These are phyloP conservation scores for Pheosia tremula DNA, from an alignment of 2,888 invertebrate species.

Conservation along the genomic window DNA sequence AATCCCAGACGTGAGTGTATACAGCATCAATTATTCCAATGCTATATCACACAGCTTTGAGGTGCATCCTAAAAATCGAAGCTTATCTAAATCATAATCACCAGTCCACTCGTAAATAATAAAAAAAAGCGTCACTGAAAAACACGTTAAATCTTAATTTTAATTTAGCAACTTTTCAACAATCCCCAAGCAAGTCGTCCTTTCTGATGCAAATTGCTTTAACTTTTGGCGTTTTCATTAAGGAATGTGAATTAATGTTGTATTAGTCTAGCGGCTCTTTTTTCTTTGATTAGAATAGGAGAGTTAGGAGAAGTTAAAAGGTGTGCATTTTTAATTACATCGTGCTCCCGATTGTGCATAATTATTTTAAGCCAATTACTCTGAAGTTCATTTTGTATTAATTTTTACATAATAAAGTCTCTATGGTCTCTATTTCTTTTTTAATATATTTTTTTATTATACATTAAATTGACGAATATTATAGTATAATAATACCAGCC, in stretches of 20 bases:
- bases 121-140: conserved; percentile 44
- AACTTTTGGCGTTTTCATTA: conserved; percentile 67
- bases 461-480: no score
- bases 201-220: conserved; percentile 69
- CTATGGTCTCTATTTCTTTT: no score
- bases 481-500: no score
- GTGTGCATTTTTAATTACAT: conserved; percentile 17
- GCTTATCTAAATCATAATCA: conserved; percentile 18
- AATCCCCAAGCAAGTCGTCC: conserved; percentile 48
- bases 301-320: conserved; percentile 22
- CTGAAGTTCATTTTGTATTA: no score
- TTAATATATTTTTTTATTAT: no score
- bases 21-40: no score
- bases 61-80: no score
- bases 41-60: no score
- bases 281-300: conserved; percentile 47
- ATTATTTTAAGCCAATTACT: background rate
- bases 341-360: background rate
- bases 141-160: conserved; percentile 72
- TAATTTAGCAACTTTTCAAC: conserved; percentile 62
- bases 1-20: no score
- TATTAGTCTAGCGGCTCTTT: conserved; percentile 38
- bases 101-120: conserved; percentile 37
- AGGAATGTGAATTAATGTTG: conserved; percentile 59
- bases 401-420: no score